phyloP scores from a whole-genome alignment of 2,797 vertebrate species.

The Coranthus polyacanthus region DNA sequence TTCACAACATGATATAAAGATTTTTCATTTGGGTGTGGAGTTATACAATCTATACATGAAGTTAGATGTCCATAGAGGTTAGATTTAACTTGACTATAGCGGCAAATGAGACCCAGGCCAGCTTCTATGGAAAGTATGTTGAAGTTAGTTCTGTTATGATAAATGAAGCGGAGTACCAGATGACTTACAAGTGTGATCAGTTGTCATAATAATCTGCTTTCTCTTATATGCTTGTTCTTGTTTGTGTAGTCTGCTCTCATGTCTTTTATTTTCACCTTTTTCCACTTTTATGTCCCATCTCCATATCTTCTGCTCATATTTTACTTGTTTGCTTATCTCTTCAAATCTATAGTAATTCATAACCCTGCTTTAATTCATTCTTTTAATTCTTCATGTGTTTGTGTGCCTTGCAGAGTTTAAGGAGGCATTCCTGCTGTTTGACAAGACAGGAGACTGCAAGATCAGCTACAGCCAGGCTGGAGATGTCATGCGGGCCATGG shows the following conservation, averaged over 20 bases:
- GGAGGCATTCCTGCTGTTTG: conserved; percentile 96
- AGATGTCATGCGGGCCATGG: conserved; percentile 94
- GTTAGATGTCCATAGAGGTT: neutral
- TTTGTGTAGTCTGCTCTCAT: conserved; percentile 18
- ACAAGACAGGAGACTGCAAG: conserved; percentile 93
- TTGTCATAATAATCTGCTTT: conserved; percentile 26
- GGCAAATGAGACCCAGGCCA: neutral
- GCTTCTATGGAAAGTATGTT: too few species aligned
- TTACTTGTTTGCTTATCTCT: conserved; percentile 9
- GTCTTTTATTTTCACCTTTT: conserved; percentile 11
- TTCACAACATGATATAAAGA: neutral
- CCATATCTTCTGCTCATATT: conserved; percentile 1
- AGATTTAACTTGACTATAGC: neutral
- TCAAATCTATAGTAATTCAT: neutral
- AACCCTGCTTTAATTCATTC: conserved; percentile 9
- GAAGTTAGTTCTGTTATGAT: neutral
- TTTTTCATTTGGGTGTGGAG: neutral
- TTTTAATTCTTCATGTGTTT: conserved; percentile 25
- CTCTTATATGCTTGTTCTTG: conserved; percentile 27
- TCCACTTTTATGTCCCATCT: conserved; percentile 2
- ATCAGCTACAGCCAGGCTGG: conserved; percentile 93
- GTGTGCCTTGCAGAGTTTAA: conserved; percentile 89
- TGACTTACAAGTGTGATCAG: neutral
- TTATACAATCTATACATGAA: neutral
- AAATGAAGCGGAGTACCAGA: conserved; percentile 10